Evolutionary conservation across 2,113 vertebrate species (phyloP), one percentile per base, ranked within the genome.

Genomic region (Atlantisia rogersi): DNA sequence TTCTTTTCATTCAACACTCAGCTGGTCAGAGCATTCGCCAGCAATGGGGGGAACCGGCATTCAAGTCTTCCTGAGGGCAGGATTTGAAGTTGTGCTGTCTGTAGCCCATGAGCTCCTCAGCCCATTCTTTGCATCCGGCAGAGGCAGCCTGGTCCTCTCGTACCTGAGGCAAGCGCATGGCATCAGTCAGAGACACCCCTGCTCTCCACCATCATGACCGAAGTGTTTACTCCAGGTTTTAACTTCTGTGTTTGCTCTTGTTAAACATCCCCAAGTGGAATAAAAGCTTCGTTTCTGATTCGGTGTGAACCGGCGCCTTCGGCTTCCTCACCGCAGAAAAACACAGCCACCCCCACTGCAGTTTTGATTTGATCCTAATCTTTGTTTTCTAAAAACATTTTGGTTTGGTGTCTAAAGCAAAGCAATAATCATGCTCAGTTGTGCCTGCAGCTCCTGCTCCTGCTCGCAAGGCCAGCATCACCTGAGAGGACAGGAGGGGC

Each of bases 1-100:
- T 39, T 32, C 56, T 56, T 73, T 53, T 16, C 7, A 16, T 67
- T 76, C 21, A 58, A 12, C 31, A 17, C 18, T 29, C 24, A 13
- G 9, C 32, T 73, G 14, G 29, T 80, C 71, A 48, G n/a, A 95
- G 26, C 24, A 28, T n/a, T 82, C 55, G 24, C n/a, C 2, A 7
- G 0, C 7, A 1, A 21, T 4, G 9, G 19, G 26, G 28, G 1
- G 1, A 85, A 16, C 4, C 64, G 64, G 9, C 35, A 28, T 53
- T 62, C 20, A 26, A 16, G 48, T 52, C 25, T 69, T 28, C 37
- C n/a, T 65, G 29, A 70, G 35, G 53, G 31, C 24, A 83, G 64
- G 8, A 69, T 24, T 39, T 64, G 35, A 48, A 37, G 29, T 60
- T 35, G 9, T 42, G 18, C 18, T 39, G 12, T 55, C 18, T 0